Percentiles rank a stretch among this genome's conserved stretches.
Evolutionary conservation across 2,888 invertebrate species (phyloP).

Genomic region (Polydrusus tereticollis): DNA sequence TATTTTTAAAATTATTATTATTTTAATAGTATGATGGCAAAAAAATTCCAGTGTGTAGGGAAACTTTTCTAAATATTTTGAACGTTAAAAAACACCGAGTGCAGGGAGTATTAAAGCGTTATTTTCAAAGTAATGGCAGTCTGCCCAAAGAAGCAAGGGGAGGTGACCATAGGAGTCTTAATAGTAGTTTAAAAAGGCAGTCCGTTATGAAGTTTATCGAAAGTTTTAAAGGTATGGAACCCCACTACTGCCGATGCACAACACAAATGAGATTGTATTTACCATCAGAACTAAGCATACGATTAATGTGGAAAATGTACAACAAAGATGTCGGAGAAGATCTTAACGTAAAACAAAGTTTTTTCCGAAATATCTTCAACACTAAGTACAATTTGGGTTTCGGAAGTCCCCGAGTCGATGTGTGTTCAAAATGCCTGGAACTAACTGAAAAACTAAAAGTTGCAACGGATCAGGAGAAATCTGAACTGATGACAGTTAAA

Average conservation of each 20-base stretch:
- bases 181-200: neutral
- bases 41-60: neutral
- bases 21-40: no score
- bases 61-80: neutral
- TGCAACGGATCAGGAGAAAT: constrained; percentile 48
- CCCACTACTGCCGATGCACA: neutral
- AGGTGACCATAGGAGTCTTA: neutral
- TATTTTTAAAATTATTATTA: no score
- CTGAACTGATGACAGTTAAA: constrained; percentile 42
- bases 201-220: neutral
- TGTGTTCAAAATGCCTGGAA: constrained; percentile 53
- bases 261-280: neutral
- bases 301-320: constrained; percentile 2
- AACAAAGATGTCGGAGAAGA: neutral
- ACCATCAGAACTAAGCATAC: neutral
- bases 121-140: neutral
- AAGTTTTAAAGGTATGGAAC: neutral
- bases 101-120: neutral
- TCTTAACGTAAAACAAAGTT: neutral
- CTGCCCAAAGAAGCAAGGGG: neutral
- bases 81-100: neutral
- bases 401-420: constrained; percentile 51
- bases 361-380: constrained; percentile 7
- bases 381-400: constrained; percentile 54
- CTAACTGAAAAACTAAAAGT: constrained; percentile 52